Conservation (phyloP, 2,113 vertebrate species). For the Pomatostomus ruficeps region DNA sequence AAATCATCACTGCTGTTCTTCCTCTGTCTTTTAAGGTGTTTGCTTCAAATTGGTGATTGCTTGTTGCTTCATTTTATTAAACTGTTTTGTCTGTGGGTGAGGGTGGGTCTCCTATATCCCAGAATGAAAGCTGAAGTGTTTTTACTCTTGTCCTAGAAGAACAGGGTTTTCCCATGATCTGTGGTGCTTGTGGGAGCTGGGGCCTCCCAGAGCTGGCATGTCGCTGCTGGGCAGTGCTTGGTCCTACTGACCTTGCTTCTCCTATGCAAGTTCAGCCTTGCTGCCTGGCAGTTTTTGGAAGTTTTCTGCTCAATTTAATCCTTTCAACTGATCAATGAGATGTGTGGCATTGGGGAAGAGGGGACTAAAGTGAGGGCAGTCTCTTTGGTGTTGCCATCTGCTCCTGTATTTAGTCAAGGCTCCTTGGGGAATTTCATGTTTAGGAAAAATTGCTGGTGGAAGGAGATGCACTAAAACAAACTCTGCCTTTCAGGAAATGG, state of each 20-base stretch:
- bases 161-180: neutral
- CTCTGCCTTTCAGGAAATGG: neutral
- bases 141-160: neutral
- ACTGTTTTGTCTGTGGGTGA: neutral
- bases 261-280: neutral
- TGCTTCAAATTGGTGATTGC: neutral
- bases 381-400: constrained; percentile 38
- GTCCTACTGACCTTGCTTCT: neutral
- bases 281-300: neutral
- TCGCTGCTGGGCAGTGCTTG: accelerated
- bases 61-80: neutral
- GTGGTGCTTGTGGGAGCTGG: neutral
- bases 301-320: constrained; percentile 49
- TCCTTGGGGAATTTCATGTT: constrained; percentile 6
- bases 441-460: constrained; percentile 8
- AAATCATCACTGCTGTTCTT: neutral
- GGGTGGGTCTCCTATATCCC: neutral
- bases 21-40: neutral
- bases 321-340: constrained; percentile 16
- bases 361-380: neutral
- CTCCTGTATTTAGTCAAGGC: neutral
- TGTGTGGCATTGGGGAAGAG: neutral
- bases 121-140: neutral
- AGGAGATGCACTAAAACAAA: constrained; percentile 15
- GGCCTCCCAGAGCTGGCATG: no score